Conservation (phyloP, 2,113 vertebrate genomes). For the Phylloscopus trochiloides region DNA sequence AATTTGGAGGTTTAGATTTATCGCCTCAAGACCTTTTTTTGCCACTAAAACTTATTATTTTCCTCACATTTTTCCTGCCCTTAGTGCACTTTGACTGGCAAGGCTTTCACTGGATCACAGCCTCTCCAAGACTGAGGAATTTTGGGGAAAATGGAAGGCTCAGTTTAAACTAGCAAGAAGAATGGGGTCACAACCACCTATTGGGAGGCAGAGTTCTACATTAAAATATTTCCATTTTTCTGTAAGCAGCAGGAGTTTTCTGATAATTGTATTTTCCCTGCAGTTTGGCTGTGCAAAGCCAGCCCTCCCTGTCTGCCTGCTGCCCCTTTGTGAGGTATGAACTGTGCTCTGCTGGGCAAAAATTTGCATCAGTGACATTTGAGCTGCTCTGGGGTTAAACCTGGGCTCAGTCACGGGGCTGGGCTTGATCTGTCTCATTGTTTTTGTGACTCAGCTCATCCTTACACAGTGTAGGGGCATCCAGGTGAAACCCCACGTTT, state of each 20-base stretch:
- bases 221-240: neutral
- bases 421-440: neutral
- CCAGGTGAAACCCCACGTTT: neutral
- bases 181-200: fast-evolving
- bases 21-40: neutral
- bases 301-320: neutral
- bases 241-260: neutral
- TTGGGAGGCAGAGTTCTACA: neutral
- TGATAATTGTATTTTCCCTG: neutral
- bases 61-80: neutral
- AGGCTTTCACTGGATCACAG: neutral
- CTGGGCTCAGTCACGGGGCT: fast-evolving
- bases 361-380: neutral
- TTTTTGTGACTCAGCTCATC: neutral
- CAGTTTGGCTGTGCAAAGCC: neutral
- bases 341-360: neutral
- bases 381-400: neutral
- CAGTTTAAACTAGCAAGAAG: neutral
- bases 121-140: neutral
- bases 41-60: neutral
- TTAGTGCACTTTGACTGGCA: neutral
- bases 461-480: neutral
- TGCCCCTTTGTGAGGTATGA: neutral
- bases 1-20: neutral
- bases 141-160: neutral